Percentiles rank a stretch among this genome's conserved stretches.
phyloP scores from a whole-genome alignment of 2,888 invertebrate genomes.

The Scotopteryx bipunctaria region DNA sequence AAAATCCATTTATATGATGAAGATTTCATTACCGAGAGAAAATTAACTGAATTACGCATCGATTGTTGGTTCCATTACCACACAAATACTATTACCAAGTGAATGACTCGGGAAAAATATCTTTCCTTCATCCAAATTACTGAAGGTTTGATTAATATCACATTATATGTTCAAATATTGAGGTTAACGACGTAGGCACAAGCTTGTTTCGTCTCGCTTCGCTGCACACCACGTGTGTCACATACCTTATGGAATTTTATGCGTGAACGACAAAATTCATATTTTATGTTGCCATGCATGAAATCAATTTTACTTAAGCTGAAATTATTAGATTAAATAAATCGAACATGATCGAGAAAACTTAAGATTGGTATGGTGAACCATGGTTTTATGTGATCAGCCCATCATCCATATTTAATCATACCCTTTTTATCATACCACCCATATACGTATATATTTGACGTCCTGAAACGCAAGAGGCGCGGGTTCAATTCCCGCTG shows the following conservation, averaged over 20 bases:
- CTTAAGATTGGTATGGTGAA: too few relatives aligned
- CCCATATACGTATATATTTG: too few relatives aligned
- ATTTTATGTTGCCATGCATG: background rate
- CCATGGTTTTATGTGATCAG: too few relatives aligned
- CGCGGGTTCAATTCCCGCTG: too few relatives aligned
- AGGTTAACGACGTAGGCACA: background rate
- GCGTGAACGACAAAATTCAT: background rate
- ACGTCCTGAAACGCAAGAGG: too few relatives aligned
- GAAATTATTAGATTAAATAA: too few relatives aligned
- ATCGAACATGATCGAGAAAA: too few relatives aligned
- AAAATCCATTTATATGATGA: background rate
- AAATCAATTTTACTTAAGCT: background rate
- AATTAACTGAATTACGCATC: constrained; percentile 14
- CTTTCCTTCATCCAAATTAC: background rate
- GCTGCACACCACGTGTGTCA: constrained; percentile 33
- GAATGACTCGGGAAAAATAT: background rate
- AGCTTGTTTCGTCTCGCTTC: background rate
- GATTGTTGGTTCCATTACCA: constrained; percentile 1
- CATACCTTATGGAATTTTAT: constrained; percentile 29
- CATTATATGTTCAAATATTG: background rate
- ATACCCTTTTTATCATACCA: too few relatives aligned
- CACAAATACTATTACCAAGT: background rate
- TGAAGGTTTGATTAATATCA: background rate
- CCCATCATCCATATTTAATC: too few relatives aligned
- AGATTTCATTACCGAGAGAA: constrained; percentile 3